These are phyloP conservation scores for Nicator chloris DNA, from an alignment of 2,113 vertebrate genomes.

Conservation along the genomic window DNA sequence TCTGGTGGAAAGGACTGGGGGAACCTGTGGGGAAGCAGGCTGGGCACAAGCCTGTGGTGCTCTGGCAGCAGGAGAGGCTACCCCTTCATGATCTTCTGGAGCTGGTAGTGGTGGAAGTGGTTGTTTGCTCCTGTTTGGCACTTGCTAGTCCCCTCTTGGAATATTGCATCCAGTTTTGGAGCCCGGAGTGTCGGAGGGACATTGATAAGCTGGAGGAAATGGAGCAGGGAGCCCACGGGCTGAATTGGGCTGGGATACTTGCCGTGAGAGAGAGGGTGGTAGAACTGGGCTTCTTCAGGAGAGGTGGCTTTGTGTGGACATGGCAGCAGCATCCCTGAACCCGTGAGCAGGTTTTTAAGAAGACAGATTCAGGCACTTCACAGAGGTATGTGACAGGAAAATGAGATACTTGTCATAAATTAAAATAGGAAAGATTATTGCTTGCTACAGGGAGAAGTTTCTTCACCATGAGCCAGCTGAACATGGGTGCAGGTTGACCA, in stretches of 20 bases:
- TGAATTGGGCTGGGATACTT: neutral
- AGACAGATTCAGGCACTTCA: neutral
- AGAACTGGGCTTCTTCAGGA: neutral
- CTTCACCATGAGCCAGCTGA: neutral
- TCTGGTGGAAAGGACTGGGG: neutral
- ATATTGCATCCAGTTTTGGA: neutral
- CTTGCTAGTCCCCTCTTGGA: neutral
- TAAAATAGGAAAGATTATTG: neutral
- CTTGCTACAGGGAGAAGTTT: neutral
- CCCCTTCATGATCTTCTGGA: neutral
- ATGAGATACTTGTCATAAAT: neutral
- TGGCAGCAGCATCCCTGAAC: neutral
- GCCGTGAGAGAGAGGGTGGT: neutral
- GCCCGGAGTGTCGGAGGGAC: neutral
- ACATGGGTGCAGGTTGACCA: neutral
- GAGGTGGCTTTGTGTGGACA: neutral
- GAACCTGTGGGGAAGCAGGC: neutral
- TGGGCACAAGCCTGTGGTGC: accelerated
- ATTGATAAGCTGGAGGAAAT: neutral
- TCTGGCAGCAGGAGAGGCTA: neutral
- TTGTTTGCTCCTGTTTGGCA: neutral
- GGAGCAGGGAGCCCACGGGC: neutral
- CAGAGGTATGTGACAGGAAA: neutral
- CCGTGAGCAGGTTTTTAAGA: neutral
- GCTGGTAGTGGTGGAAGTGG: neutral